Percentiles rank a stretch among this genome's conserved stretches.
Conservation (phyloP, 2,113 vertebrate genomes). For the Barnardius zonarius region DNA sequence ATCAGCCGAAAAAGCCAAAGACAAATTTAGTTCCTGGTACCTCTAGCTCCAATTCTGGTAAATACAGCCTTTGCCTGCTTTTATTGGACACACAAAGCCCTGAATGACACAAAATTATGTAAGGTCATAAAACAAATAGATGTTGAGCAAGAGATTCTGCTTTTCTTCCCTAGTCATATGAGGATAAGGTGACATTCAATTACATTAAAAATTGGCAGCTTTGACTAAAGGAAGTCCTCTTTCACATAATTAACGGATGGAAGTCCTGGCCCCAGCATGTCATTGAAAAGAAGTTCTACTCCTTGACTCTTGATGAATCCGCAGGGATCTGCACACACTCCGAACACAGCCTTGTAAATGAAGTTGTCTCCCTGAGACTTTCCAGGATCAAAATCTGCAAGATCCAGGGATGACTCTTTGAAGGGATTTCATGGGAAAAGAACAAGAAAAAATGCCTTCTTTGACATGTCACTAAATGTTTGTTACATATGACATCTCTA, state of each 20-base stretch:
- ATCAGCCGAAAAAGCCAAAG: background rate
- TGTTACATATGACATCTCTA: background rate
- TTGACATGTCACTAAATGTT: background rate
- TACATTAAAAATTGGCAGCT: constrained; percentile 67
- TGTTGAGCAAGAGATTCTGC: constrained; percentile 47
- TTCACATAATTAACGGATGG: constrained; percentile 36
- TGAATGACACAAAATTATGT: constrained; percentile 36
- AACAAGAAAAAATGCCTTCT: background rate
- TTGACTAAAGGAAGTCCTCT: constrained; percentile 13
- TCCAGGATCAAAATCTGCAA: background rate
- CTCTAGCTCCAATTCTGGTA: constrained; percentile 19
- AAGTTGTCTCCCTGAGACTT: background rate
- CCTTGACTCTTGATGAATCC: background rate
- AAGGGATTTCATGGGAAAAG: background rate
- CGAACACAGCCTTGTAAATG: background rate
- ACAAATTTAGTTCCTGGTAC: background rate
- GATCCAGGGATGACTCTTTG: background rate
- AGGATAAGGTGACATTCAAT: constrained; percentile 61
- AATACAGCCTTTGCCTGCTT: background rate
- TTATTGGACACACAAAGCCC: background rate
- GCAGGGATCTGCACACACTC: background rate
- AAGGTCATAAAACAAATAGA: constrained; percentile 54
- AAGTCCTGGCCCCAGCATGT: constrained; percentile 8
- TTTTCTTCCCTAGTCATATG: constrained; percentile 19
- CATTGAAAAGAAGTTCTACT: constrained; percentile 15